phyloP scores from a whole-genome alignment of 2,113 vertebrate species.

The Nicator chloris region DNA sequence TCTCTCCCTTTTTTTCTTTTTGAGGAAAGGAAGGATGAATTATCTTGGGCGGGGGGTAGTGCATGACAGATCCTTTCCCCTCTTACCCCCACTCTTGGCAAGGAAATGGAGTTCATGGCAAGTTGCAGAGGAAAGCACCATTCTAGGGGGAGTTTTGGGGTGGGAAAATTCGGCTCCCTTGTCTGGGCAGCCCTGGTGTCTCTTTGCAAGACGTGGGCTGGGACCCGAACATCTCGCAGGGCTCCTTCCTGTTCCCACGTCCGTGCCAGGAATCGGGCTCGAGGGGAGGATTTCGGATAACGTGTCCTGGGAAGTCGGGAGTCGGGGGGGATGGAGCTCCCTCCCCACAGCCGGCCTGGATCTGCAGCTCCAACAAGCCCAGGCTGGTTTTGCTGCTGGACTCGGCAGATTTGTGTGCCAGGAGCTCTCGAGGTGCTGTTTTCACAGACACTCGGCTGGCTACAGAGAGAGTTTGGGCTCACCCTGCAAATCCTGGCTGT shows the following conservation, averaged over 20 bases:
- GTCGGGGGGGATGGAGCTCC: neutral
- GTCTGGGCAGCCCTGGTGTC: neutral
- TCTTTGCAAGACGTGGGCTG: neutral
- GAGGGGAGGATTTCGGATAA: neutral
- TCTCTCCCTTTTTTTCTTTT: neutral
- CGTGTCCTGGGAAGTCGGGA: neutral
- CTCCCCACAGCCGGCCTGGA: neutral
- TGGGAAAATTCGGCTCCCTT: neutral
- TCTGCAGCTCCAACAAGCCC: neutral
- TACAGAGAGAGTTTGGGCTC: neutral
- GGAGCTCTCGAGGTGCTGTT: neutral
- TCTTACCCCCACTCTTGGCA: neutral
- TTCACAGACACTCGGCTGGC: neutral
- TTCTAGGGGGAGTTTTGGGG: neutral
- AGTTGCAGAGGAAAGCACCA: neutral
- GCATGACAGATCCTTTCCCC: neutral
- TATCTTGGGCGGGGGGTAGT: neutral
- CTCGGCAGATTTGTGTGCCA: accelerated
- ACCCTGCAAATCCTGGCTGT: accelerated
- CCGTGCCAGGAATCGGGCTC: neutral
- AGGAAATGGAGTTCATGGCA: neutral
- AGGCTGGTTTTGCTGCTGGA: neutral
- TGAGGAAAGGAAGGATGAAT: neutral
- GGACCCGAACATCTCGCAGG: neutral
- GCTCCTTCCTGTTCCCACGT: constrained; percentile 43